Base-by-base conservation (phyloP, 1,140 invertebrate genomes). In the Frieseomelitta varia region DNA sequence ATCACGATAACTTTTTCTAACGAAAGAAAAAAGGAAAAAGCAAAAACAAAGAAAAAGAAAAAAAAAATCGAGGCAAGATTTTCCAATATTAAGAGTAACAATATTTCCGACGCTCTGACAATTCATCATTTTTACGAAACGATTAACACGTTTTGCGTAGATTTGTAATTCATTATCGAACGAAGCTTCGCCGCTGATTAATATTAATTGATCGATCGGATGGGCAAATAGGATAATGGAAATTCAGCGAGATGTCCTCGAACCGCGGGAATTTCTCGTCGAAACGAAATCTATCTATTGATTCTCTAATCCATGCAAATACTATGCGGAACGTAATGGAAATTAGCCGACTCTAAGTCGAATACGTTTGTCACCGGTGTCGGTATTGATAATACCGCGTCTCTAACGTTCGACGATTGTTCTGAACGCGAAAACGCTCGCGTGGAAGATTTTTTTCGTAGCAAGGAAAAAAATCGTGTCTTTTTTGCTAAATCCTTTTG, bases 301-400 rank as follows among this genome's bases (percentile, higher is more conserved):
- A 81, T 74, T 81, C 27, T 74, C 27, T 81, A 81, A 74, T 74
- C 71, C 27, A 81, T 74, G 79, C 47, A 74, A 74, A 81, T 81
- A n/a, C 56, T 63, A 81, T 81, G 69, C 71, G 19, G 14, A 73
- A 61, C 69, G 79, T 12, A n/a, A 61, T 61, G 58, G 58, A 61
- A 61, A 61, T n/a, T n/a, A 61, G 24, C 12, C 4, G 14, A n/a
- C 14, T 61, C 58, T n/a, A 65, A 63, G n/a, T 27, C 56, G 8
- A 81, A 74, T 15, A 30, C 74, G 65, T 81, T 81, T 81, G 79
- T 81, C 79, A 65, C 51, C 24, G 55, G 30, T 17, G 19, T 30
- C 68, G 19, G n/a, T n/a, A n/a, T 12, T 81, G 79, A 81, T 74
- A 74, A 74, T 53, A n/a, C 30, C 8, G 63, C 21, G 47, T 53